A percentile compares a stretch with the other conserved stretches of the same genome.
Evolutionary conservation across 2,797 vertebrate species (phyloP).

Genomic region (Ceyx erithaca): DNA sequence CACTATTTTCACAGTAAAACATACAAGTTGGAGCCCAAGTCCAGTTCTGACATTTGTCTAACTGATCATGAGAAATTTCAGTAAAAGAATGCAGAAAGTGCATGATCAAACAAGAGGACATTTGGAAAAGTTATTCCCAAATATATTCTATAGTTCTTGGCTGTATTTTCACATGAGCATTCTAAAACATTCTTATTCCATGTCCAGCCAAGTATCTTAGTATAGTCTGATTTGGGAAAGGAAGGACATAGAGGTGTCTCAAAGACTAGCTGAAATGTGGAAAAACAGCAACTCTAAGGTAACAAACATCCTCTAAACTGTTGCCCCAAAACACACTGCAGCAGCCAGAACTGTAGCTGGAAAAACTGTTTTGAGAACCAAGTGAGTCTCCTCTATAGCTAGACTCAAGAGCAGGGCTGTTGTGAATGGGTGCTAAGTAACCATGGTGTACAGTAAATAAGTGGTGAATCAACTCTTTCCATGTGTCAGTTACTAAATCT

Average conservation of each 20-base stretch:
- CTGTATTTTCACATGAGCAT: background rate
- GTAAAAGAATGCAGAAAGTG: fast-evolving
- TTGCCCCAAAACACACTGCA: background rate
- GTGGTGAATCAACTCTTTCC: background rate
- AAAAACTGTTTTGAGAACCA: background rate
- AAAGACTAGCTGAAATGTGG: background rate
- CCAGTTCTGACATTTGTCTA: background rate
- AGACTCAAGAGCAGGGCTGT: background rate
- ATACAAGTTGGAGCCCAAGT: background rate
- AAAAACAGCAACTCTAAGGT: background rate
- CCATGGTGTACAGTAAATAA: background rate
- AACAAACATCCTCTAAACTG: background rate
- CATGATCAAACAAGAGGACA: background rate
- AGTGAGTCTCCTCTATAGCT: background rate
- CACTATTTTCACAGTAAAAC: background rate
- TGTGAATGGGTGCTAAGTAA: background rate
- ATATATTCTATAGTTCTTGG: background rate
- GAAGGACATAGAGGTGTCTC: background rate
- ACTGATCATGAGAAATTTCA: background rate
- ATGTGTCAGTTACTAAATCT: background rate
- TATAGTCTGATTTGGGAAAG: background rate
- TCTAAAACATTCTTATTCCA: background rate
- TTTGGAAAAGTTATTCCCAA: background rate
- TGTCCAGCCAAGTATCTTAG: background rate
- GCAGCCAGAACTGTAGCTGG: background rate